Evolutionary conservation across 1,140 invertebrate species (phyloP).

Genomic region (Stegodyphus dumicola): DNA sequence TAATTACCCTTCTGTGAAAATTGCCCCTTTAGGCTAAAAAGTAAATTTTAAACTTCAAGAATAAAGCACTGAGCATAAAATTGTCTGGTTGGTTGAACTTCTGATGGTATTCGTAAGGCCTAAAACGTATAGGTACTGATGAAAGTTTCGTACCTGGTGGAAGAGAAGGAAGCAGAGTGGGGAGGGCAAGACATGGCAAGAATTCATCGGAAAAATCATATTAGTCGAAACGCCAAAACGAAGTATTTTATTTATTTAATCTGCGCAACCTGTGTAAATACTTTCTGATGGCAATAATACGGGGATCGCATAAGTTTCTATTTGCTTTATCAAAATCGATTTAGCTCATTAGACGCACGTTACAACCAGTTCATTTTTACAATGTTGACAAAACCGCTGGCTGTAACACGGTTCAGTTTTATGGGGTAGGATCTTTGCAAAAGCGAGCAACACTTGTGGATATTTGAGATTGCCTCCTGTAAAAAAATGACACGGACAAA

Average conservation of each 20-base stretch:
- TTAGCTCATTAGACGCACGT: constrained; percentile 22
- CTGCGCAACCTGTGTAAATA: constrained; percentile 29
- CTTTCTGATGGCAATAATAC: constrained; percentile 11
- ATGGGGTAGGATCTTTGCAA: too few species aligned
- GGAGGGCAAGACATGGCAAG: neutral
- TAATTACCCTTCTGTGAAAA: too few species aligned
- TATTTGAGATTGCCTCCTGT: too few species aligned
- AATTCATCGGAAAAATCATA: constrained; percentile 33
- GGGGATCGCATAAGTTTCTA: constrained; percentile 12
- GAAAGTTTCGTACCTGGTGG: too few species aligned
- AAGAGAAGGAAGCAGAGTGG: neutral
- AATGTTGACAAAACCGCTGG: constrained; percentile 22
- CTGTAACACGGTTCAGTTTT: neutral
- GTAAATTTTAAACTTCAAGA: too few species aligned
- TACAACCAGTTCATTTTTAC: constrained; percentile 20
- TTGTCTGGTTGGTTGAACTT: too few species aligned
- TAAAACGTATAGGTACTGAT: too few species aligned
- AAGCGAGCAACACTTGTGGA: too few species aligned
- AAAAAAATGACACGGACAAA: too few species aligned
- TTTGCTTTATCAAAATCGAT: constrained; percentile 50
- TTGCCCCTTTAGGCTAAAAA: too few species aligned
- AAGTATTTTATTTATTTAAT: constrained; percentile 43
- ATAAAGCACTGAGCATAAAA: too few species aligned
- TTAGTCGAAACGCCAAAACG: constrained; percentile 33
- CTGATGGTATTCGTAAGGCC: too few species aligned